Evolutionary conservation across 92 coral and sea anemone species (phyloP), one percentile per base, ranked within the genome.

Genomic region (Galaxea fascicularis): DNA sequence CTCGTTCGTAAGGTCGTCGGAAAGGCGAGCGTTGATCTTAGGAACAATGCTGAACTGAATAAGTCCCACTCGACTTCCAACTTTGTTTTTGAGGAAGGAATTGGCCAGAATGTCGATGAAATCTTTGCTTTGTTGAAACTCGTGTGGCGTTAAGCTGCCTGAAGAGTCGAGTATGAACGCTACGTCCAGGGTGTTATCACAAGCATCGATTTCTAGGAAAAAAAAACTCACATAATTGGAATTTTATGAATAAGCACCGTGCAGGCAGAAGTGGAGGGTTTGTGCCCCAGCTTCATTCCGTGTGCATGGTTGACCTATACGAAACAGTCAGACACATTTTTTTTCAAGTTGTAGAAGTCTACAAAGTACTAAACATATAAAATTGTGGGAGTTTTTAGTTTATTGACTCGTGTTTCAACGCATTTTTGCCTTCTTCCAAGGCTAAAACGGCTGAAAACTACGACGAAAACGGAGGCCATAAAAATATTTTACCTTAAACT

Each of bases 121-220:
- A 44, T 82, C 70, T 88, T 94, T 94, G 28, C 85, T 69, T 30
- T 90, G 89, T 59, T 73, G 79, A 63, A 82, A 94, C 31, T 94
- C 91, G 11, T 45, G 18, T 28, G 82, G 86, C 4, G 88, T 76
- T 21, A 87, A 52, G 80, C 88, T 90, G 35, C 83, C 91, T n/a
- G 98, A 94, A 7, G 95, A 89, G 78, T 94, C 98, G 21, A 94
- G 46, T 57, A 94, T 27, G 72, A 94, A 89, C 28, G 86, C 95
- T 0, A 94, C 41, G 84, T 94, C 95, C 68, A 93, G 68, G 30
- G 60, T 78, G 26, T 82, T 88, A 29, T 82, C 83, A 54, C 91
- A 88, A 45, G 89, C 52, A 22, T 77, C 73, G 14, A 69, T 78
- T 51, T 86, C 89, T 86, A 57, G 29, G 65, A 26, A 27, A 18